These are phyloP conservation scores for Paradoxurus hermaphroditus DNA, from an alignment of 2,113 vertebrate genomes.

Conservation along the genomic window DNA sequence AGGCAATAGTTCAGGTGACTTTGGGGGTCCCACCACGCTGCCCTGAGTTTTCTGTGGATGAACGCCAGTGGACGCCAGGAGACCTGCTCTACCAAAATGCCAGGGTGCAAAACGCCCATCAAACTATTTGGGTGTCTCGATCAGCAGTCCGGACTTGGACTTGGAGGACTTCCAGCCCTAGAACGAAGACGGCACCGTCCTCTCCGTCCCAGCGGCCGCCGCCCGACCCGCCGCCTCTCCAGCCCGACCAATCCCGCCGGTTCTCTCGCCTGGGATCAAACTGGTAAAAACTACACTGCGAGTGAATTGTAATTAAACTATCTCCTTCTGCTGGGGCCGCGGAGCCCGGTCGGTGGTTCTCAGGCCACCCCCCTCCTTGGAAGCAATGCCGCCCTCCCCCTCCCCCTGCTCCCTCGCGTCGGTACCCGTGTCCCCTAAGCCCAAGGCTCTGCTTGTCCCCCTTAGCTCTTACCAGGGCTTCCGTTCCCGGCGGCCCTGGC, in stretches of 20 bases:
- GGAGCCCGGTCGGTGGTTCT: neutral
- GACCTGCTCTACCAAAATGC: neutral
- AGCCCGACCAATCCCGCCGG: neutral
- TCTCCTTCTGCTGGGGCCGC: neutral
- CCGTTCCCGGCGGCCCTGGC: too few species aligned
- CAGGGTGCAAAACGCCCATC: rapidly evolving
- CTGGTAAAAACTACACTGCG: neutral
- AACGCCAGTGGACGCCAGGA: too few species aligned
- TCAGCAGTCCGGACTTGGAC: neutral
- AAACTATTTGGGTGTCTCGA: neutral
- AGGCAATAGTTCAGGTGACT: neutral
- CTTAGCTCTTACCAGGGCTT: neutral
- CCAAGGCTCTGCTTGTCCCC: neutral
- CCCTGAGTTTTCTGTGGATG: neutral
- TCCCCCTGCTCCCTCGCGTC: neutral
- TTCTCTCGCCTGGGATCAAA: neutral
- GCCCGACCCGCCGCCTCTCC: neutral
- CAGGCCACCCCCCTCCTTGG: too few species aligned
- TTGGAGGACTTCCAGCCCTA: too few species aligned
- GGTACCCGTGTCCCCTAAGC: neutral
- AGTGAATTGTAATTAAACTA: neutral
- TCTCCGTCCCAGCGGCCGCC: neutral
- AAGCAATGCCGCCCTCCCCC: neutral
- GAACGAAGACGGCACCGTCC: rapidly evolving
- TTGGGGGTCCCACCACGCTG: neutral